Conservation (phyloP, 2,797 vertebrate species). For the Oryzias sinensis region DNA sequence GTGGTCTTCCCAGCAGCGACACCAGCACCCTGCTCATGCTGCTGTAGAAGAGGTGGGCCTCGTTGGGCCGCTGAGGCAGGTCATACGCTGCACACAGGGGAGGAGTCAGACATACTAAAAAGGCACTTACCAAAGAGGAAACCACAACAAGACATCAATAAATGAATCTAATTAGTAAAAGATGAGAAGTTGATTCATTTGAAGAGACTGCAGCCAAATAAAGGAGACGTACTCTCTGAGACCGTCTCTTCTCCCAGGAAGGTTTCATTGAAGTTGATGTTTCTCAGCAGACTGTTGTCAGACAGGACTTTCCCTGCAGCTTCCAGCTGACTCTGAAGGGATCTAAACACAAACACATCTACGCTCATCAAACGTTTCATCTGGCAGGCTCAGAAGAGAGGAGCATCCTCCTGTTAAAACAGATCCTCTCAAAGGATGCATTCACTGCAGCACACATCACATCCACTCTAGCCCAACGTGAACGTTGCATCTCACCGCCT, state of each 20-base stretch:
- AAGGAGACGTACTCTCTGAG: slow-evolving; percentile 81
- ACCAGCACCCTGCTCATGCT: slow-evolving; percentile 86
- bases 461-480: background rate
- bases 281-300: slow-evolving; percentile 83
- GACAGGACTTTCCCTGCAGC: slow-evolving; percentile 77
- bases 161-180: too few relatives aligned
- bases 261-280: slow-evolving; percentile 83
- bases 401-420: background rate
- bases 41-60: slow-evolving; percentile 87
- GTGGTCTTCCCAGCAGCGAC: slow-evolving; percentile 77
- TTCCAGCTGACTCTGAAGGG: slow-evolving; percentile 77
- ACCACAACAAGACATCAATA: background rate
- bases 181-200: background rate
- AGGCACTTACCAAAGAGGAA: background rate
- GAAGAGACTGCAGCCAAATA: background rate
- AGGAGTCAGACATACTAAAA: slow-evolving; percentile 2
- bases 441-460: too few relatives aligned
- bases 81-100: slow-evolving; percentile 77
- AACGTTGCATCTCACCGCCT: slow-evolving; percentile 78
- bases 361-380: background rate
- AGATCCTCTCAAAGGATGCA: background rate
- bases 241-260: slow-evolving; percentile 87
- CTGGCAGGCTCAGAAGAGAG: background rate
- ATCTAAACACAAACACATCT: slow-evolving; percentile 53
- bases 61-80: slow-evolving; percentile 84